A percentile compares a stretch with the other conserved stretches of the same genome.
These are phyloP conservation scores for Neocloeon triangulifer DNA, from an alignment of 1,140 invertebrate genomes.

Conservation along the genomic window DNA sequence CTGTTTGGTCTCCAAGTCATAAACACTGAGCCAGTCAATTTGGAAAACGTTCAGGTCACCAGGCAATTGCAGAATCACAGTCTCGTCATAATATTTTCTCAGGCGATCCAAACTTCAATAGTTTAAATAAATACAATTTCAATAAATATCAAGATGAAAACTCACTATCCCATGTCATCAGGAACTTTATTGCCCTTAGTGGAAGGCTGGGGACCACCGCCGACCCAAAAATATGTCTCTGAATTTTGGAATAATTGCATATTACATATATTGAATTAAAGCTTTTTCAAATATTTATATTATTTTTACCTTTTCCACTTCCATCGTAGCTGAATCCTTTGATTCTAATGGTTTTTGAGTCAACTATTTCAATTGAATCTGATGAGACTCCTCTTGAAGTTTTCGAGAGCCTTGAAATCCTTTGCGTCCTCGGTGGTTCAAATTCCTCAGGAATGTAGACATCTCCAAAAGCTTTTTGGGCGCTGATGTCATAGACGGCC, in stretches of 20 bases:
- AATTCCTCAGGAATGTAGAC: constrained; percentile 80
- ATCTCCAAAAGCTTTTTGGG: constrained; percentile 65
- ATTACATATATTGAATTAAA: not conserved
- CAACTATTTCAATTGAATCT: constrained; percentile 48
- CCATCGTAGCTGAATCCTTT: constrained; percentile 58
- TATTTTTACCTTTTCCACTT: constrained; percentile 22
- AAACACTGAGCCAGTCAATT: constrained; percentile 68
- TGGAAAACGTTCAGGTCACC: constrained; percentile 63
- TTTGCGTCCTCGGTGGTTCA: constrained; percentile 56
- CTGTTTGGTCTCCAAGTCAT: constrained; percentile 41
- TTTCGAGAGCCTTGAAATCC: constrained; percentile 41
- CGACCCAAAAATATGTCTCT: constrained; percentile 47
- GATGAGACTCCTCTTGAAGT: constrained; percentile 43
- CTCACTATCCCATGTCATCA: constrained; percentile 84
- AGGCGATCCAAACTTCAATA: constrained; percentile 41
- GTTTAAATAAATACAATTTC: constrained; percentile 3
- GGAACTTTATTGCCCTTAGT: constrained; percentile 59
- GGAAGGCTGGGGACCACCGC: constrained; percentile 64
- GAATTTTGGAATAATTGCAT: not conserved
- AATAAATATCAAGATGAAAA: constrained; percentile 11
- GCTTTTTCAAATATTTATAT: constrained; percentile 2
- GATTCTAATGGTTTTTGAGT: constrained; percentile 59
- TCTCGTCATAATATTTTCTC: constrained; percentile 42
- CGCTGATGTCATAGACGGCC: constrained; percentile 65
- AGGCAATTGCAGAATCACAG: constrained; percentile 52